Conservation (phyloP, 2,113 vertebrate genomes). For the Cromileptes altivelis region DNA sequence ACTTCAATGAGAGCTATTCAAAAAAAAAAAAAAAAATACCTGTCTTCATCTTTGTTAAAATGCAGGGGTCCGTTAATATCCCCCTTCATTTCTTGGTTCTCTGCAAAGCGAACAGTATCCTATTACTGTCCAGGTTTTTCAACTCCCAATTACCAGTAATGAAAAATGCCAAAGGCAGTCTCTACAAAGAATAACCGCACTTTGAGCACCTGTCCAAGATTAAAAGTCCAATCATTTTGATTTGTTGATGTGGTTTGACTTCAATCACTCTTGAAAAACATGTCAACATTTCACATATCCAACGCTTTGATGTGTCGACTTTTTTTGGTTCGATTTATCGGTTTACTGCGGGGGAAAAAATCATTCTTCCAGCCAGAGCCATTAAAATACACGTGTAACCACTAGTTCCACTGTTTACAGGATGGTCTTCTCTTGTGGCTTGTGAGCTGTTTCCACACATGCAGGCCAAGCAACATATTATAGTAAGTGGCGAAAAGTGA, state of each 20-base stretch:
- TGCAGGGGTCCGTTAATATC: conserved; percentile 46
- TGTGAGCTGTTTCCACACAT: not conserved
- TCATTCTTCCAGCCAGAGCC: not conserved
- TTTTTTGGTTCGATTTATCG: not conserved
- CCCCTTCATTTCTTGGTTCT: conserved; percentile 23
- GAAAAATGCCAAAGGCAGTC: conserved; percentile 39
- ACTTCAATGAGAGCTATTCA: conserved; percentile 21
- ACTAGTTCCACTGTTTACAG: not conserved
- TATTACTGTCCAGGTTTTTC: conserved; percentile 33
- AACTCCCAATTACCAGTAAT: conserved; percentile 42
- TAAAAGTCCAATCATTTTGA: conserved; percentile 3
- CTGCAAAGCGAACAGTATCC: conserved; percentile 24
- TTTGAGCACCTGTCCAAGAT: conserved; percentile 27
- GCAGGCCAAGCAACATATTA: not conserved
- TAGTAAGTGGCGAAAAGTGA: not conserved
- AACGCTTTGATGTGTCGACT: not conserved
- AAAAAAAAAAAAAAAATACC: conserved; percentile 26
- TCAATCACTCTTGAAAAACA: conserved; percentile 16
- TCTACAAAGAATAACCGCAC: conserved; percentile 28
- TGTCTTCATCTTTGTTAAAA: conserved; percentile 35
- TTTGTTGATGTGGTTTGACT: conserved; percentile 18
- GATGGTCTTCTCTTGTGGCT: not conserved
- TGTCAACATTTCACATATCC: conserved; percentile 4
- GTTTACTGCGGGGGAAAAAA: not conserved
- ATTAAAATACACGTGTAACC: not conserved